Base-by-base conservation (phyloP, 1,140 invertebrate species). In the Drosophila novamexicana region DNA sequence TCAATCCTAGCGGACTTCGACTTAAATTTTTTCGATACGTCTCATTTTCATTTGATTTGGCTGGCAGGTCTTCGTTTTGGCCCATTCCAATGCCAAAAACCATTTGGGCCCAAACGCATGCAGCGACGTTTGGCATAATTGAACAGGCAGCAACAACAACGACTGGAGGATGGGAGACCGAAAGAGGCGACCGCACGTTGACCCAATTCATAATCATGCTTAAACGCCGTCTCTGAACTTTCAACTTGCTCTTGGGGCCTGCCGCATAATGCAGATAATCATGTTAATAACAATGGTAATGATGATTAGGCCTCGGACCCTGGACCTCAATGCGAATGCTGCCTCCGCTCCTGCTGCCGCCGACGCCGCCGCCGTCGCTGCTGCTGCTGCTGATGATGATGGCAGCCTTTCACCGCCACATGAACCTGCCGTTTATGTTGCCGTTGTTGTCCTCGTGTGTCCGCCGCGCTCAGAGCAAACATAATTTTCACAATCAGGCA, bases 131-230 rank as follows among this genome's bases (percentile, higher is more conserved):
- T 75, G 73, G 73, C 73, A 75, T 75, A 75, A 75, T 72, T 75
- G 73, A 75, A 59, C 45, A 42, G 37, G 9, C 39, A 14, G 7
- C 50, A 53, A 52, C n/a, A 52, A 34, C 12, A 52, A 9, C 8
- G 22, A 29, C 4, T 3, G n/a, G 18, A n/a, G 14, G 9, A 61
- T 14, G 66, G 10, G 18, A 9, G 29, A 58, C n/a, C 10, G 7
- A 12, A 37, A 44, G 45, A 10, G 45, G 14, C 16, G 63, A 77
- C 83, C 83, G 81, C 83, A 83, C 75, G 81, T 72, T 89, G 85
- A 90, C 84, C 84, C 85, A 89, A 90, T 89, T 89, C 84, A 89
- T 89, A 89, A 89, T 90, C 85, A 89, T 89, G 81, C 80, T 88
- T 89, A 89, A 88, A 88, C 80, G 84, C 84, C 81, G 75, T 77